A percentile compares a stretch with the other conserved stretches of the same genome.
Conservation (phyloP, 2,113 vertebrate species). For the Cololabis saira region DNA sequence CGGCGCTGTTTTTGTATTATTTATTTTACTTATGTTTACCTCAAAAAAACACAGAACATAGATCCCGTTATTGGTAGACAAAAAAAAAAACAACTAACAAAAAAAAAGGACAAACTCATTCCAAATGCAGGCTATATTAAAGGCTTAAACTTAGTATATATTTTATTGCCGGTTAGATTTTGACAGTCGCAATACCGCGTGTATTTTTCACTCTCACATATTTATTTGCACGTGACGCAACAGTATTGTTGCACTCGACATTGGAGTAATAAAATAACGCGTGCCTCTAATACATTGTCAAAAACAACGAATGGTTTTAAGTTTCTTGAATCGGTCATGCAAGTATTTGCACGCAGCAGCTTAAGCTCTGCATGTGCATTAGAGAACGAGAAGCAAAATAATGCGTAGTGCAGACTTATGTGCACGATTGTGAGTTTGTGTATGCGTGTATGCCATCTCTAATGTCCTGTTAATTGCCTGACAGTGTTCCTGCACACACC, state of each 20-base stretch:
- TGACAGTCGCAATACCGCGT: no score
- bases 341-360: not conserved
- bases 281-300: not conserved
- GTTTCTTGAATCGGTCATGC: not conserved
- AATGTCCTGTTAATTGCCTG: constrained; percentile 91
- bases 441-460: constrained; percentile 53
- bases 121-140: no score
- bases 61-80: not conserved
- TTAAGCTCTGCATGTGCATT: not conserved
- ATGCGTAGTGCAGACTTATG: constrained; percentile 13
- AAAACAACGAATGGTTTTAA: not conserved
- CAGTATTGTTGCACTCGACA: not conserved
- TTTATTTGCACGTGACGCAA: no score
- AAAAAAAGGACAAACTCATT: no score
- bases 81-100: no score
- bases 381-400: not conserved
- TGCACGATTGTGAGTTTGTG: constrained; percentile 20
- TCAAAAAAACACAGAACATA: constrained; percentile 6
- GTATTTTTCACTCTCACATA: no score
- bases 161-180: no score
- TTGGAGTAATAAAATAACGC: not conserved
- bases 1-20: constrained; percentile 2
- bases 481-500: constrained; percentile 95
- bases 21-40: not conserved
- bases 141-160: no score